Conservation (phyloP, 2,113 vertebrate genomes). For the Hippocampus zosterae region DNA sequence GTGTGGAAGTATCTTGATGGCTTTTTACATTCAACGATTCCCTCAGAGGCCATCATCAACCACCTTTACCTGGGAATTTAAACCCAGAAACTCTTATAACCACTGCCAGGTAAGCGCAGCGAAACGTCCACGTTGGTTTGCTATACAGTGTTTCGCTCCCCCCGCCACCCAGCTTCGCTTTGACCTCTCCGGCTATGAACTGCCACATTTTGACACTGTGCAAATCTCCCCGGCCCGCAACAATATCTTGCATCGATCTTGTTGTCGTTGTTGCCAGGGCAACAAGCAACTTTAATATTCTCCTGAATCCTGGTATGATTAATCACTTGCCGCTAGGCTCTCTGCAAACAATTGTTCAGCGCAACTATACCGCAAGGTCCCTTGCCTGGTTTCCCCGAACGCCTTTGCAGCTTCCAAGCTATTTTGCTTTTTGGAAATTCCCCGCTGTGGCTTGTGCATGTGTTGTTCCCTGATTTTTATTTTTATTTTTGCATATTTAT, state of each 20-base stretch:
- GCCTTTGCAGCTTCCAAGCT: conserved; percentile 12
- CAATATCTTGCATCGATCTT: conserved; percentile 12
- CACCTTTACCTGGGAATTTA: conserved; percentile 74
- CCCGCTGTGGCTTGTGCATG: conserved; percentile 27
- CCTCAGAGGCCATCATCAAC: conserved; percentile 66
- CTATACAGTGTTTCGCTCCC: conserved; percentile 21
- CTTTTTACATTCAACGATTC: conserved; percentile 41
- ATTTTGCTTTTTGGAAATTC: background rate
- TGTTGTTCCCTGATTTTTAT: conserved; percentile 2
- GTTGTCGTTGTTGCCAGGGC: background rate
- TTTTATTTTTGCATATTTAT: too few relatives aligned
- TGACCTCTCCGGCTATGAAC: conserved; percentile 23
- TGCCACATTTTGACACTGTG: conserved; percentile 13
- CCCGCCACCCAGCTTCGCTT: conserved; percentile 33
- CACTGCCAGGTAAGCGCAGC: conserved; percentile 69
- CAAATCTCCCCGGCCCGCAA: conserved; percentile 6
- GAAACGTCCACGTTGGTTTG: conserved; percentile 14
- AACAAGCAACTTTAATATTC: background rate
- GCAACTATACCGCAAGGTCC: background rate
- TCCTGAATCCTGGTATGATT: conserved; percentile 34
- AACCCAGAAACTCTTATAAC: conserved; percentile 70
- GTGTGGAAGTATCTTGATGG: conserved; percentile 38
- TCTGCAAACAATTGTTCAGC: conserved; percentile 24
- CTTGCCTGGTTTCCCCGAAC: conserved; percentile 6
- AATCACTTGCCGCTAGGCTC: conserved; percentile 30